Evolutionary conservation across 2,113 vertebrate genomes (phyloP).

Genomic region (Boulengeromyrus knoepffleri): DNA sequence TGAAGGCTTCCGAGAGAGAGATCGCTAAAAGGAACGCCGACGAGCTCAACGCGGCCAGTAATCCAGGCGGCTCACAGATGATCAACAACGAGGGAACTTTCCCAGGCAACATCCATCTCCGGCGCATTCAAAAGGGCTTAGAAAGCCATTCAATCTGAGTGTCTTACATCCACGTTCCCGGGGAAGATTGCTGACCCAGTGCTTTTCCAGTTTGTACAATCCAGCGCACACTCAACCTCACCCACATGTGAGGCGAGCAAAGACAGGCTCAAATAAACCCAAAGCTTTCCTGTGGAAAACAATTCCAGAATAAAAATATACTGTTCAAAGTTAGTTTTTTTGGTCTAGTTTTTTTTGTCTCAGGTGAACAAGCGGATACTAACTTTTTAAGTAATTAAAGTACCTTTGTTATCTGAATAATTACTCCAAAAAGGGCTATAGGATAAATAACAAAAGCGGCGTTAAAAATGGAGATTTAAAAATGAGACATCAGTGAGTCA

Average conservation of each 20-base stretch:
- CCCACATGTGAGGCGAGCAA: neutral
- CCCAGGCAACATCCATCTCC: neutral
- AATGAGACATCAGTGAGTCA: neutral
- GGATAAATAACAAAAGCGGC: neutral
- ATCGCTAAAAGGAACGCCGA: neutral
- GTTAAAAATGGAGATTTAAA: neutral
- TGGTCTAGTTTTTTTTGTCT: neutral
- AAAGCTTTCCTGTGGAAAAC: neutral
- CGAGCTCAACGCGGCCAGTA: neutral
- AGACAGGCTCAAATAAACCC: neutral
- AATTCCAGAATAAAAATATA: neutral
- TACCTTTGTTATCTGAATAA: neutral
- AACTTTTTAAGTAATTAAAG: neutral
- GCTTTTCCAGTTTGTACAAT: conserved; percentile 3
- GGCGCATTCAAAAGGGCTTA: neutral
- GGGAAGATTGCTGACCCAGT: neutral
- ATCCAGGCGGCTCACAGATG: neutral
- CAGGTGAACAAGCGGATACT: neutral
- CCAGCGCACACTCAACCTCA: neutral
- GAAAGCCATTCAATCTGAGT: neutral
- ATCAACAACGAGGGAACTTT: neutral
- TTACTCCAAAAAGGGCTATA: neutral
- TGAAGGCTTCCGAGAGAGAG: neutral
- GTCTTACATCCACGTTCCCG: neutral
- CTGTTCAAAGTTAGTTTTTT: neutral